A percentile compares a stretch with the other conserved stretches of the same genome.
phyloP scores from a whole-genome alignment of 2,888 invertebrate genomes.

The Dicycla oo region DNA sequence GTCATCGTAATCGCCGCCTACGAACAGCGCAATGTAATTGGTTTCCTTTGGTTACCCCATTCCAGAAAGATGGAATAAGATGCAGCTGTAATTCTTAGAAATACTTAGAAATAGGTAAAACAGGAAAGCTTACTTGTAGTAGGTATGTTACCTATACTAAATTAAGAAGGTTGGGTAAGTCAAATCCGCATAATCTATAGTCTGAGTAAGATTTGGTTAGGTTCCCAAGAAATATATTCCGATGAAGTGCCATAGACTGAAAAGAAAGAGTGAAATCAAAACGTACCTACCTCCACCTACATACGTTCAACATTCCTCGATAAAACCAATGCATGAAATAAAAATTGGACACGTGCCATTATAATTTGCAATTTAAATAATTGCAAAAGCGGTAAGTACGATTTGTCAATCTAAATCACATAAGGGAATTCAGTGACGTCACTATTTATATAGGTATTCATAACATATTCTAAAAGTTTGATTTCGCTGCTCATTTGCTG shows the following conservation, averaged over 20 bases:
- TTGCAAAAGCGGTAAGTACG: constrained; percentile 15
- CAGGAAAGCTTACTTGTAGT: background rate
- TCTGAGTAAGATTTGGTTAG: background rate
- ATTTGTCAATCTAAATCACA: constrained; percentile 48
- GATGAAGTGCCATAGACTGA: background rate
- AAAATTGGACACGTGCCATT: constrained; percentile 46
- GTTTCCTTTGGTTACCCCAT: background rate
- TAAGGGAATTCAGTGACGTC: constrained; percentile 38
- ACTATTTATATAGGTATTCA: constrained; percentile 32
- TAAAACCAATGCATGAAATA: constrained; percentile 26
- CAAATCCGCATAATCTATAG: background rate
- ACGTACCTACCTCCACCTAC: background rate
- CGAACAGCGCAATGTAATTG: constrained; percentile 3
- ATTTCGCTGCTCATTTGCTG: constrained; percentile 51
- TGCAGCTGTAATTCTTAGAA: background rate
- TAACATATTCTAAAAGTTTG: constrained; percentile 47
- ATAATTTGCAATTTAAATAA: constrained; percentile 48
- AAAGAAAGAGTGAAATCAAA: constrained; percentile 22
- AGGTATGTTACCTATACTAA: background rate
- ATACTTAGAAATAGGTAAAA: background rate
- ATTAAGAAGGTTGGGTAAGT: background rate
- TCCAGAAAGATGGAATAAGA: background rate
- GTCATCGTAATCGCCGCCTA: background rate
- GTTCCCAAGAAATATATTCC: background rate
- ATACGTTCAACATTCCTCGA: constrained; percentile 15